A percentile compares a stretch with the other conserved stretches of the same genome.
These are phyloP conservation scores for Saguinus imperator DNA, from an alignment of 2,113 vertebrate species.

Conservation along the genomic window DNA sequence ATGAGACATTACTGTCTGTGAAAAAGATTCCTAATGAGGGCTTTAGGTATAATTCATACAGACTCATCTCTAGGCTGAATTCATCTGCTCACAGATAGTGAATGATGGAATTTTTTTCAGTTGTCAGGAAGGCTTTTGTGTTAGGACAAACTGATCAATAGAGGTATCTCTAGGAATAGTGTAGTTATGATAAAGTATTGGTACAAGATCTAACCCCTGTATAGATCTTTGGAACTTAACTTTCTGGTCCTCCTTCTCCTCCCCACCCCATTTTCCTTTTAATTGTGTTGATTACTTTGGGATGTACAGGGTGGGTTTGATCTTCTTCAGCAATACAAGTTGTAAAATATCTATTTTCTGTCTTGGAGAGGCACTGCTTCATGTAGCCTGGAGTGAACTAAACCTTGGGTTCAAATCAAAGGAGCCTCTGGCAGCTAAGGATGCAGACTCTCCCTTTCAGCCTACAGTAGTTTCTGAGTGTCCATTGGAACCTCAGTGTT, in stretches of 20 bases:
- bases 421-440: background rate
- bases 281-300: background rate
- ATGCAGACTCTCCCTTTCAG: background rate
- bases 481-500: background rate
- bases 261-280: background rate
- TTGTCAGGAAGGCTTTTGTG: background rate
- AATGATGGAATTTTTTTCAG: background rate
- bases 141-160: background rate
- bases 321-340: background rate
- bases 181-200: background rate
- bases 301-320: background rate
- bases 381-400: background rate
- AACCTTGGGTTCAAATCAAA: background rate
- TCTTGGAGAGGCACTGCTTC: background rate
- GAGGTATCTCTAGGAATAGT: background rate
- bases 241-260: background rate
- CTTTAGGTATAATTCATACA: slow-evolving; percentile 47
- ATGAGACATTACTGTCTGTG: background rate
- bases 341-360: background rate
- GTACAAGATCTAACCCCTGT: background rate
- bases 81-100: slow-evolving; percentile 18
- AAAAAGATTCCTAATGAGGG: slow-evolving; percentile 27
- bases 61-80: slow-evolving; percentile 18
- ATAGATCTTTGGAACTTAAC: background rate
- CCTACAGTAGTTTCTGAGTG: background rate